These are phyloP conservation scores for Bothrops jararaca DNA, from an alignment of 2,113 vertebrate species.

Conservation along the genomic window DNA sequence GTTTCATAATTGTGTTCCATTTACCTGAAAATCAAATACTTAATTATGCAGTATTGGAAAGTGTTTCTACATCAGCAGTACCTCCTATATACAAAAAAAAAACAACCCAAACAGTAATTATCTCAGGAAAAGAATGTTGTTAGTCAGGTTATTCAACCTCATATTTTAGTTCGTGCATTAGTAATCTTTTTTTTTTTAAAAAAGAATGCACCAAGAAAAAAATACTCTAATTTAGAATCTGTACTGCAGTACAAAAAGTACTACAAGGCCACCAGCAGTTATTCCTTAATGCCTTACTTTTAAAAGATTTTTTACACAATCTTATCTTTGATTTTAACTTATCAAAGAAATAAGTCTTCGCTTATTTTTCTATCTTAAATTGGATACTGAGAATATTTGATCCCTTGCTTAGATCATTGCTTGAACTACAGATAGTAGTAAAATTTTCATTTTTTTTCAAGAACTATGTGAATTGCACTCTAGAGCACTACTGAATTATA, in stretches of 20 bases:
- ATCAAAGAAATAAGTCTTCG: slow-evolving; percentile 1
- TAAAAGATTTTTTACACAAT: not conserved
- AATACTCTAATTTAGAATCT: not conserved
- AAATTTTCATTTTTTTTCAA: not conserved
- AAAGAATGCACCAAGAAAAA: not conserved
- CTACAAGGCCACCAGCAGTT: not conserved
- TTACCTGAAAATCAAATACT: not conserved
- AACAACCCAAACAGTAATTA: not conserved
- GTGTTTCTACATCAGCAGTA: not conserved
- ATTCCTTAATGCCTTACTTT: not conserved
- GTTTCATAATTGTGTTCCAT: not conserved
- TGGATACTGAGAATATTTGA: not conserved
- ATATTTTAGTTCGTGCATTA: not conserved
- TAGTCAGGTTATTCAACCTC: not conserved
- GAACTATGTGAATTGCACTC: not conserved
- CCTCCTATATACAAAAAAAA: not conserved
- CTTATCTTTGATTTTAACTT: not conserved
- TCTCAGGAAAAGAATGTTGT: not conserved
- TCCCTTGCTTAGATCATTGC: not conserved
- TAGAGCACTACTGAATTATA: not conserved
- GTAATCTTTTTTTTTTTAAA: not conserved
- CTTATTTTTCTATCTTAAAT: not conserved
- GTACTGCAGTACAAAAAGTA: not conserved
- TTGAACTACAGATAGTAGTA: not conserved
- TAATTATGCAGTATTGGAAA: not conserved